Base-by-base conservation (phyloP, 2,113 vertebrate species). In the Seriola quinqueradiata region DNA sequence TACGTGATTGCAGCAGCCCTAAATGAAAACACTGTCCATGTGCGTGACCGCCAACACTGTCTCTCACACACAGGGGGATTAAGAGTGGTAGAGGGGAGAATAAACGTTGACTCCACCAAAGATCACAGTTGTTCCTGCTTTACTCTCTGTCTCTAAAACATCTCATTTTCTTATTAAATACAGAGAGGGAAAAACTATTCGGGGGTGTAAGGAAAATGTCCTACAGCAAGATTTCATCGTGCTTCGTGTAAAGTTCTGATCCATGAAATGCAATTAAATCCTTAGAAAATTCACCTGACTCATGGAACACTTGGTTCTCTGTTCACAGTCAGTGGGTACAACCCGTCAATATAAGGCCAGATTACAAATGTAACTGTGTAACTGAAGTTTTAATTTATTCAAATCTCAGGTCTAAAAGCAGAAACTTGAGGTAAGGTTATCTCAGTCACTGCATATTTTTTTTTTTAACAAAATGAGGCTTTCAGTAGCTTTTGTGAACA, bases 11-110 rank as follows among this genome's bases (percentile, higher is more conserved):
- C 72, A 89, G 67, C 58, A 7, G 80, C 70, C 70, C 87, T 81
- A 75, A 90, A 90, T 79, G 77, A 92, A 93, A 91, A 92, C 79
- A 89, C 71, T 57, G 82, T 83, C 82, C 76, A 83, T 88, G 90
- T 87, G 87, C 55, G 75, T 90, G 88, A 89, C 81, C 25, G 61
- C 81, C 70, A 71, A 79, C 79, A 8, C 55, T 0, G 61, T 66
- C 59, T 82, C 75, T 73, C 79, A 68, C 83, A 88, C 85, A 90
- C 78, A 65, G 46, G 25, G 76, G 91, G 81, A 90, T 90, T 89
- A 87, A 65, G 57, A 83, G 71, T 64, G 70, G 74, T 46, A 64
- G 50, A 66, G 68, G 63, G 66, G 50, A 86, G 88, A 84, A 40
- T 46, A 82, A 88, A 76, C 48, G 44, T 44, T 19, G 70, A 83